phyloP scores from a whole-genome alignment of 2,888 invertebrate genomes.

The Acanthosepion lycidas region DNA sequence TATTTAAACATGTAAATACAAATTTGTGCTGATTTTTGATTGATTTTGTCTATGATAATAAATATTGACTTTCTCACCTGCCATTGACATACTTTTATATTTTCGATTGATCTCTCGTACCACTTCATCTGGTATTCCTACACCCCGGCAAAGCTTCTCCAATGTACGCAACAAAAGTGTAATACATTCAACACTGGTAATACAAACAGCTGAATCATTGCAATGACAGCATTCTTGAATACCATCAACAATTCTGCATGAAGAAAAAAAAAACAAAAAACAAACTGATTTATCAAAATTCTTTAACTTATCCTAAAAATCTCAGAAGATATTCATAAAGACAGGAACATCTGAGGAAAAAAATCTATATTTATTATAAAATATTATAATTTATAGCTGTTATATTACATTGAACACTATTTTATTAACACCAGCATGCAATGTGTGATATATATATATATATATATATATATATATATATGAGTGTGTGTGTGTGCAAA shows the following conservation, averaged over 20 bases:
- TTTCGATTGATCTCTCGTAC: slow-evolving; percentile 48
- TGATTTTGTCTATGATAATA: no score
- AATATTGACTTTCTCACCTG: neutral
- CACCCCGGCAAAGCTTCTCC: slow-evolving; percentile 85
- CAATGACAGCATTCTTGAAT: slow-evolving; percentile 93
- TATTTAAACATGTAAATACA: no score
- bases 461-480: no score
- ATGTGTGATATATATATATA: no score
- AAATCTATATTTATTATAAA: no score
- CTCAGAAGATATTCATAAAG: neutral
- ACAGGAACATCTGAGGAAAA: no score
- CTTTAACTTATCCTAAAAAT: neutral
- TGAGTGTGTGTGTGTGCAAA: no score
- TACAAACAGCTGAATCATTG: slow-evolving; percentile 79
- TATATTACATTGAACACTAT: no score
- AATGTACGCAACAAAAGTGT: slow-evolving; percentile 85
- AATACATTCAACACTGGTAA: slow-evolving; percentile 72
- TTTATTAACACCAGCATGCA: no score
- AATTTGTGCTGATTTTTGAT: no score
- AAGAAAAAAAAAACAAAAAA: slow-evolving; percentile 40
- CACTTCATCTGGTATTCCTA: slow-evolving; percentile 77
- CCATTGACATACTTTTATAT: neutral
- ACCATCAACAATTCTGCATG: slow-evolving; percentile 88
- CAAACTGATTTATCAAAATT: neutral
- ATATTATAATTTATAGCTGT: no score